A percentile compares a stretch with the other conserved stretches of the same genome.
phyloP scores from a whole-genome alignment of 2,113 vertebrate genomes.

The Pelmatolapia mariae region DNA sequence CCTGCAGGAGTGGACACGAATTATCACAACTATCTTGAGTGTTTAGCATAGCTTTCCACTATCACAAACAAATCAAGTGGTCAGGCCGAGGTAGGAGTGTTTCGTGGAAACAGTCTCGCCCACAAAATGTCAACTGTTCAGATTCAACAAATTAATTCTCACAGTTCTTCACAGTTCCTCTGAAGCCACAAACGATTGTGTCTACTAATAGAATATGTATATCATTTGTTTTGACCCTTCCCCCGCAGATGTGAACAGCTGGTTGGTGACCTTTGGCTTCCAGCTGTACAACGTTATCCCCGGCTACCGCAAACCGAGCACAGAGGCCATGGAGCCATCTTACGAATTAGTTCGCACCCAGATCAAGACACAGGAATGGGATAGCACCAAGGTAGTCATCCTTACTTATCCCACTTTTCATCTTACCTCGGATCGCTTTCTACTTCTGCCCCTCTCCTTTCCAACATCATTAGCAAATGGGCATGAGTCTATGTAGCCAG shows the following conservation, averaged over 20 bases:
- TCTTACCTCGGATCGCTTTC: background rate
- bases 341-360: conserved; percentile 90
- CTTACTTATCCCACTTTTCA: background rate
- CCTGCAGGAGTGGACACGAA: conserved; percentile 50
- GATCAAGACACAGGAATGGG: conserved; percentile 97
- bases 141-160: conserved; percentile 2
- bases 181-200: background rate
- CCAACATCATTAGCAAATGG: conserved; percentile 27
- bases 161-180: background rate
- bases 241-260: conserved; percentile 93
- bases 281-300: conserved; percentile 98
- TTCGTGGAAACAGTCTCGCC: conserved; percentile 36
- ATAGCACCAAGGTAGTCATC: conserved; percentile 88
- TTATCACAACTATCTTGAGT: conserved; percentile 25
- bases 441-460: background rate
- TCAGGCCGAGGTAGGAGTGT: background rate
- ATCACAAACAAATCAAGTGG: conserved; percentile 54
- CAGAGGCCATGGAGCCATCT: conserved; percentile 88
- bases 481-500: conserved; percentile 16
- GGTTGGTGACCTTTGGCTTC: conserved; percentile 97
- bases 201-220: background rate
- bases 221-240: conserved; percentile 30
- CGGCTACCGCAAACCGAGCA: conserved; percentile 87
- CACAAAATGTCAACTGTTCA: conserved; percentile 10
- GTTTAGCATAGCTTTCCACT: conserved; percentile 52